Evolutionary conservation across 2,888 invertebrate species (phyloP).

Genomic region (Lapara coniferarum): DNA sequence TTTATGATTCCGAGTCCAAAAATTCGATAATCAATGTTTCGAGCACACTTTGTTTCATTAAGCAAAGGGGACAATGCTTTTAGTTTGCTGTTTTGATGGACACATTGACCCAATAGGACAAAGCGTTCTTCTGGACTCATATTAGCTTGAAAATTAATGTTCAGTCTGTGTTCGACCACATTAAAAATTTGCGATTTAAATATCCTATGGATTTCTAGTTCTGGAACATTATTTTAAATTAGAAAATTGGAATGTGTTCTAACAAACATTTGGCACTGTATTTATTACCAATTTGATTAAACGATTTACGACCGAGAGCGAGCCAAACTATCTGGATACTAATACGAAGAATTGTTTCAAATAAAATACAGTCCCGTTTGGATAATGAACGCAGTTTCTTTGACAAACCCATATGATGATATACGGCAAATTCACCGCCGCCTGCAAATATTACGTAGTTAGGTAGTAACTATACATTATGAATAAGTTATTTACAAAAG

Average conservation of each 20-base stretch:
- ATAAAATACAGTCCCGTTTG: constrained; percentile 79
- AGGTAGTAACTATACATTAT: neutral
- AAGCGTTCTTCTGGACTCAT: constrained; percentile 39
- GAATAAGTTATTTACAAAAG: neutral
- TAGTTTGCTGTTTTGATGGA: constrained; percentile 65
- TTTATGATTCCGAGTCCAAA: constrained; percentile 71
- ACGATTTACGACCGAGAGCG: constrained; percentile 78
- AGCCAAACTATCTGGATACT: constrained; percentile 83
- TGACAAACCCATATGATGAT: constrained; percentile 78
- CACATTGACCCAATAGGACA: constrained; percentile 69
- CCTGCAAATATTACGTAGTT: constrained; percentile 39
- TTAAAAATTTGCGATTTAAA: constrained; percentile 81
- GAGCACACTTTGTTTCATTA: constrained; percentile 69
- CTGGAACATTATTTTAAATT: constrained; percentile 50
- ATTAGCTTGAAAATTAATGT: constrained; percentile 35
- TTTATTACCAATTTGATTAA: constrained; percentile 76
- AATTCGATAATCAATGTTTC: constrained; percentile 75
- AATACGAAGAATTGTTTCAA: constrained; percentile 77
- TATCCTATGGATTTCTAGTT: constrained; percentile 81
- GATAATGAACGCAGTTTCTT: constrained; percentile 72
- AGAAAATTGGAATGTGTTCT: neutral
- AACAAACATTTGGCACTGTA: neutral
- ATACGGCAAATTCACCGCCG: constrained; percentile 63
- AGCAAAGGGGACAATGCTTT: constrained; percentile 76
- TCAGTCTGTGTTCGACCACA: constrained; percentile 60